These are phyloP conservation scores for Gerris buenoi DNA, from an alignment of 1,140 invertebrate genomes.

Conservation along the genomic window DNA sequence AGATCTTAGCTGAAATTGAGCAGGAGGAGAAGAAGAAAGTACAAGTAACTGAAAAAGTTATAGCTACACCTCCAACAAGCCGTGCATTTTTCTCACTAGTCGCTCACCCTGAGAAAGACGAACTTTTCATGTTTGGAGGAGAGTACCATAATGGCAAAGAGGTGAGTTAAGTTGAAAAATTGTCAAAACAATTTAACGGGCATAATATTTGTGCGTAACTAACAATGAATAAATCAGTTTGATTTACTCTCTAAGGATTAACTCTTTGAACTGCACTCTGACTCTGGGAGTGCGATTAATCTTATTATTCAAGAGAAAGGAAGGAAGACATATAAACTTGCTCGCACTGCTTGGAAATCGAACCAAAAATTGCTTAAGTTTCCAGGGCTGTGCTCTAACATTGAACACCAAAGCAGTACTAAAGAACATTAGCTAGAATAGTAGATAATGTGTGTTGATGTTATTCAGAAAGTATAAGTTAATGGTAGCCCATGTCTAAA, in stretches of 20 bases:
- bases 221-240: not conserved
- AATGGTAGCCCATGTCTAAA: too few relatives aligned
- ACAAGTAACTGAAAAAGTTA: conserved; percentile 50
- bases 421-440: too few relatives aligned
- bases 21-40: conserved; percentile 53
- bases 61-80: conserved; percentile 46
- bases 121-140: conserved; percentile 80
- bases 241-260: not conserved
- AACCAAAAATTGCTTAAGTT: too few relatives aligned
- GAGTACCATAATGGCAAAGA: conserved; percentile 83
- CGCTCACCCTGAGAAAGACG: conserved; percentile 72
- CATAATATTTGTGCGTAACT: too few relatives aligned
- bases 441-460: too few relatives aligned
- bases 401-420: too few relatives aligned
- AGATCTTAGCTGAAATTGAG: conserved; percentile 65
- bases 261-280: not conserved
- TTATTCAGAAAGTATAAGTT: too few relatives aligned
- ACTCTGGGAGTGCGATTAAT: not conserved
- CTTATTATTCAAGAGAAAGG: too few relatives aligned
- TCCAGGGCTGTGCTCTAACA: too few relatives aligned
- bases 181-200: not conserved
- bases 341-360: too few relatives aligned
- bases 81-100: conserved; percentile 67
- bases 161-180: conserved; percentile 35
- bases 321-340: too few relatives aligned